phyloP scores from a whole-genome alignment of 1,140 invertebrate genomes.

The Hyles euphorbiae region DNA sequence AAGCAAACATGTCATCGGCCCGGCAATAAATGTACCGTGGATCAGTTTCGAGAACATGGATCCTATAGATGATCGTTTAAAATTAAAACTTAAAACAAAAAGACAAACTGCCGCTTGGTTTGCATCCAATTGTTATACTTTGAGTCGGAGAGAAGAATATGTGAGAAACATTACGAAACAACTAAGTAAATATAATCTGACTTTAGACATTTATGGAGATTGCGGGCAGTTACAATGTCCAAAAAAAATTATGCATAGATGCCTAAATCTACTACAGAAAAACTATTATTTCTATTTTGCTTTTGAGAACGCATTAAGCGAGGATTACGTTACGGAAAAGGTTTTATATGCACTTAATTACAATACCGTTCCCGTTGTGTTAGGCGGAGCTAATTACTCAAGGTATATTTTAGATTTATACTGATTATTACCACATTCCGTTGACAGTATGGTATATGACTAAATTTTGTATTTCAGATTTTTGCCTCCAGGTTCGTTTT shows the following conservation, averaged over 20 bases:
- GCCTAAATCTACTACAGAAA: slow-evolving; percentile 61
- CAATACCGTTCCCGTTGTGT: slow-evolving; percentile 48
- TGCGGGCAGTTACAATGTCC: slow-evolving; percentile 74
- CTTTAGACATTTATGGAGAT: slow-evolving; percentile 81
- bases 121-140: slow-evolving; percentile 78
- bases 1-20: slow-evolving; percentile 42
- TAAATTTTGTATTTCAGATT: slow-evolving; percentile 32
- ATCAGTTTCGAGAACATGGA: slow-evolving; percentile 36
- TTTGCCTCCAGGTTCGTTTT: slow-evolving; percentile 36
- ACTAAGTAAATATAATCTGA: slow-evolving; percentile 53
- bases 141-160: slow-evolving; percentile 75
- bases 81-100: slow-evolving; percentile 50
- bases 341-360: slow-evolving; percentile 39
- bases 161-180: slow-evolving; percentile 75
- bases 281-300: slow-evolving; percentile 83
- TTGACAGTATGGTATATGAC: background rate
- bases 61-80: slow-evolving; percentile 32
- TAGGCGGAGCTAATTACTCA: slow-evolving; percentile 60
- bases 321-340: slow-evolving; percentile 80
- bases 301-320: slow-evolving; percentile 80
- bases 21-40: slow-evolving; percentile 39
- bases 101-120: slow-evolving; percentile 77
- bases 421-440: background rate
- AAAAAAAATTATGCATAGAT: slow-evolving; percentile 34
- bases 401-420: slow-evolving; percentile 29